Evolutionary conservation across 1,140 invertebrate genomes (phyloP).

Genomic region (Anagrus nilaparvatae): DNA sequence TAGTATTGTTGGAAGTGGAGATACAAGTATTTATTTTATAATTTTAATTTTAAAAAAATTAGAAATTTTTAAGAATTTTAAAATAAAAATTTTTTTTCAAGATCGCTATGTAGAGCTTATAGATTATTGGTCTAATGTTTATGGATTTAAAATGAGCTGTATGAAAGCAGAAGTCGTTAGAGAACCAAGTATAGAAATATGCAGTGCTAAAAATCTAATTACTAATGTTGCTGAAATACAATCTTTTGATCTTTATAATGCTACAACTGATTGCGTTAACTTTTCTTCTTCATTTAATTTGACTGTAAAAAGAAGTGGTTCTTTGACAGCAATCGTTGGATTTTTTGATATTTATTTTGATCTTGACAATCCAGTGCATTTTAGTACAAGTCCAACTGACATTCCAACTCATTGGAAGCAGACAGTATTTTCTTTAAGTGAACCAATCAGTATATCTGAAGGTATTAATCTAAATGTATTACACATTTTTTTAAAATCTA

Average conservation of each 20-base stretch:
- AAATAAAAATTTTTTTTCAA: slow-evolving; percentile 25
- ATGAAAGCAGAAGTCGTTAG: slow-evolving; percentile 81
- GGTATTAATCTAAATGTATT: slow-evolving; percentile 39
- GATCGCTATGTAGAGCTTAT: slow-evolving; percentile 63
- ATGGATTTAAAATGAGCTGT: slow-evolving; percentile 94
- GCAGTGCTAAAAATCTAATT: slow-evolving; percentile 64
- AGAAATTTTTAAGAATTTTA: slow-evolving; percentile 4
- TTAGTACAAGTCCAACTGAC: slow-evolving; percentile 66
- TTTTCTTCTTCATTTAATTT: slow-evolving; percentile 73
- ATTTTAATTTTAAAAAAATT: slow-evolving; percentile 1
- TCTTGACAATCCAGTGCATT: slow-evolving; percentile 51
- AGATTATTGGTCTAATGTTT: slow-evolving; percentile 91
- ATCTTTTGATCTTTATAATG: slow-evolving; percentile 72
- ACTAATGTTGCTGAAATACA: slow-evolving; percentile 59
- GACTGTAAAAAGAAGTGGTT: slow-evolving; percentile 56
- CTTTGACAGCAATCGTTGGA: slow-evolving; percentile 78
- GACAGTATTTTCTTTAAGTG: slow-evolving; percentile 82
- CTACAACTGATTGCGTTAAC: slow-evolving; percentile 67
- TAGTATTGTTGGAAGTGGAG: slow-evolving; percentile 79
- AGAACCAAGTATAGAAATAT: slow-evolving; percentile 83
- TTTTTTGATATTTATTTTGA: slow-evolving; percentile 91
- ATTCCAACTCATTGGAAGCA: slow-evolving; percentile 94
- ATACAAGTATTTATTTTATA: slow-evolving; percentile 53
- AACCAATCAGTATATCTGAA: slow-evolving; percentile 59
- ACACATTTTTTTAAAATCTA: slow-evolving; percentile 2